Evolutionary conservation across 2,113 vertebrate species (phyloP).

Genomic region (Carettochelys insculpta): DNA sequence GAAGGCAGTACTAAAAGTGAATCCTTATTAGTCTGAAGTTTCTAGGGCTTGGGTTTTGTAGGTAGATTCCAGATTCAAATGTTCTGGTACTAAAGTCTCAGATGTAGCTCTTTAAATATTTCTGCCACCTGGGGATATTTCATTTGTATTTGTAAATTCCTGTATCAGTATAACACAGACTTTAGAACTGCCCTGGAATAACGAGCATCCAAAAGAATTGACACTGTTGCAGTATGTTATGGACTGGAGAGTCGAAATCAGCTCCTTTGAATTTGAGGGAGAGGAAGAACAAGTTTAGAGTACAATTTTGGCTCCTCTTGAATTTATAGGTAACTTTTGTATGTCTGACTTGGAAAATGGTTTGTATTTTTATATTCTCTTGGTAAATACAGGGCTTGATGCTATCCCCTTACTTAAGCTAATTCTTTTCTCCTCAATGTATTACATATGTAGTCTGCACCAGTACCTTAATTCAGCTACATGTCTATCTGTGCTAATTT

Average conservation of each 20-base stretch:
- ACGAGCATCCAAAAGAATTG: background rate
- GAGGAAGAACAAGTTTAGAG: background rate
- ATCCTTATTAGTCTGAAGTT: background rate
- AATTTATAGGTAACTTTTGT: background rate
- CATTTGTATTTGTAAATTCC: background rate
- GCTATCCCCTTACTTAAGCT: background rate
- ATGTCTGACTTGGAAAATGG: background rate
- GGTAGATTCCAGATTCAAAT: background rate
- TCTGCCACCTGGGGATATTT: background rate
- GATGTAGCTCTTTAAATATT: background rate
- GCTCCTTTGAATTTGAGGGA: background rate
- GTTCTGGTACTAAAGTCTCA: background rate
- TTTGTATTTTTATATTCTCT: background rate
- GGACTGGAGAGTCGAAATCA: background rate
- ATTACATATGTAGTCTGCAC: background rate
- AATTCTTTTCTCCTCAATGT: background rate
- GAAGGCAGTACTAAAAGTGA: background rate
- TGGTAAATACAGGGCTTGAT: background rate
- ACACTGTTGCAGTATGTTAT: background rate
- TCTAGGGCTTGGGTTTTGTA: background rate
- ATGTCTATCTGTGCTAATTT: background rate
- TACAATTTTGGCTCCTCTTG: background rate
- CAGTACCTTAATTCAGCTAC: background rate
- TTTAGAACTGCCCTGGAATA: background rate
- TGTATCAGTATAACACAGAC: background rate